Conservation (phyloP, 1,140 invertebrate genomes). For the Drosophila ambigua region DNA sequence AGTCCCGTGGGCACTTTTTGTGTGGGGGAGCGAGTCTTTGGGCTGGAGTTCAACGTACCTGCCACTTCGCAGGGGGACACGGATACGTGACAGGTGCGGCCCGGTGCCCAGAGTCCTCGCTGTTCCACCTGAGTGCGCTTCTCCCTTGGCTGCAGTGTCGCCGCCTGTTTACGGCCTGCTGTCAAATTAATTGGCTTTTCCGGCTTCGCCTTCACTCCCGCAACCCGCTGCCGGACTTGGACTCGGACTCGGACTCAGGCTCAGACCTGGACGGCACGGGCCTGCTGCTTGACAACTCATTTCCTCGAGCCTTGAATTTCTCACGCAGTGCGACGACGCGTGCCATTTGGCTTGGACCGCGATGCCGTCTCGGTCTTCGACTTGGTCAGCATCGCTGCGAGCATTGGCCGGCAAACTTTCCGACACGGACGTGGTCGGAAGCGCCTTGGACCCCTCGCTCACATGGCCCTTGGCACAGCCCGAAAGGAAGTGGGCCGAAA, state of each 20-base stretch:
- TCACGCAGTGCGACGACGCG: constrained; percentile 26
- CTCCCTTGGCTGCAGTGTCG: constrained; percentile 8
- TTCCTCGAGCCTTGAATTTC: constrained; percentile 46
- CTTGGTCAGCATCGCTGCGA: background rate
- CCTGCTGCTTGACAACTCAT: constrained; percentile 59
- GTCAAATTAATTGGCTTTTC: constrained; percentile 82
- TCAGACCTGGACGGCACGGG: background rate
- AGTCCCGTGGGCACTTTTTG: too few species aligned
- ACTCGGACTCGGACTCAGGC: background rate
- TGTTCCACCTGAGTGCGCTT: constrained; percentile 63
- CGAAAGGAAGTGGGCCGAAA: background rate
- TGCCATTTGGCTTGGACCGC: constrained; percentile 17
- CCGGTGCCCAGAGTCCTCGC: constrained; percentile 15
- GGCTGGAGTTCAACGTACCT: constrained; percentile 11
- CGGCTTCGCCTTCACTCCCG: constrained; percentile 22
- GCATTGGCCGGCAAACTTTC: constrained; percentile 18
- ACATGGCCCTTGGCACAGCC: too few species aligned
- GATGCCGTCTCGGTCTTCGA: constrained; percentile 16
- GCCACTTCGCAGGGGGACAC: background rate
- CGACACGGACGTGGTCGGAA: too few species aligned
- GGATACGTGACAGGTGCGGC: constrained; percentile 34
- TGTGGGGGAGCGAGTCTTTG: background rate
- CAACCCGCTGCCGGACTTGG: constrained; percentile 8
- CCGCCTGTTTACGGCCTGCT: constrained; percentile 63
- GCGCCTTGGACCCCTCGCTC: too few species aligned